Percentiles rank a stretch among this genome's conserved stretches.
Conservation (phyloP, 2,113 vertebrate genomes). For the Chascanopsetta lugubris region DNA sequence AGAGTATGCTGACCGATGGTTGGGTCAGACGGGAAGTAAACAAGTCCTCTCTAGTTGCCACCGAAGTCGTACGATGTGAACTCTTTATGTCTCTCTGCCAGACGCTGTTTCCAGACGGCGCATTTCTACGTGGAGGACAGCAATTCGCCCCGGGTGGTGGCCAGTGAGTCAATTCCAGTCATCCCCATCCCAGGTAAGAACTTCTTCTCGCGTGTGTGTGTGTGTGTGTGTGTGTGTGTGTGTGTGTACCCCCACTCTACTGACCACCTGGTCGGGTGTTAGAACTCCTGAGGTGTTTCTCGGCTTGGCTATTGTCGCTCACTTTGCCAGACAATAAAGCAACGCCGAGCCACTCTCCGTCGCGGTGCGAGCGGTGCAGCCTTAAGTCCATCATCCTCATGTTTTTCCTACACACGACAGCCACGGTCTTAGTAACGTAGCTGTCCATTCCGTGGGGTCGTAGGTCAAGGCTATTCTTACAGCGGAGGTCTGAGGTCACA, state of each 20-base stretch:
- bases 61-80: background rate
- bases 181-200: slow-evolving; percentile 92
- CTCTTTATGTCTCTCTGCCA: slow-evolving; percentile 62
- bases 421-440: background rate
- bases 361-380: background rate
- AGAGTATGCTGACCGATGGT: background rate
- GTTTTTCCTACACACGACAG: background rate
- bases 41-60: too few species aligned
- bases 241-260: background rate
- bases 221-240: too few species aligned
- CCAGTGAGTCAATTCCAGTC: slow-evolving; percentile 90
- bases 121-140: slow-evolving; percentile 97
- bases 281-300: background rate
- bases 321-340: too few species aligned
- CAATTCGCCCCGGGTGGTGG: slow-evolving; percentile 88
- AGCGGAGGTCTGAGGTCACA: slow-evolving; percentile 9
- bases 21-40: too few species aligned
- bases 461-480: slow-evolving; percentile 34
- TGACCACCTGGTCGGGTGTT: background rate
- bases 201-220: background rate
- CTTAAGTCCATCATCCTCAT: background rate
- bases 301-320: background rate
- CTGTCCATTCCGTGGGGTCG: background rate
- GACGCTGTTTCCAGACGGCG: slow-evolving; percentile 96
- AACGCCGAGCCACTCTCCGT: background rate